Conservation (phyloP, 2,797 vertebrate genomes). For the Ambastaia sidthimunki region DNA sequence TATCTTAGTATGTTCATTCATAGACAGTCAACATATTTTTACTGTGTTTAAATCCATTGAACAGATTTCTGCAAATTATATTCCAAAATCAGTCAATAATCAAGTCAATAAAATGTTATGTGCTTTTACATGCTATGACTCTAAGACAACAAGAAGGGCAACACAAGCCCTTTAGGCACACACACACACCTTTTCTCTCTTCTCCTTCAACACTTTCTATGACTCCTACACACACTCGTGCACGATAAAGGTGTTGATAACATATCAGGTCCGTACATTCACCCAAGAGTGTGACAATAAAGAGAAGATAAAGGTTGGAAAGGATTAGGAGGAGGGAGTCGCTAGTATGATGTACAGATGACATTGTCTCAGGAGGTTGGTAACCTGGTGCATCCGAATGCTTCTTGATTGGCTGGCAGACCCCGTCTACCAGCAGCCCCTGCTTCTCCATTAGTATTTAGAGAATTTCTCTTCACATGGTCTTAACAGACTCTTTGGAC, state of each 20-base stretch:
- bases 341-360: constrained; percentile 74
- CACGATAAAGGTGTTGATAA: background rate
- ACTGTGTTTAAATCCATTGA: no score
- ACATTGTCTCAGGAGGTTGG: constrained; percentile 72
- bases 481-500: constrained; percentile 43
- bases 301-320: constrained; percentile 52
- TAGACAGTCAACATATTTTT: no score
- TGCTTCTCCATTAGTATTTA: constrained; percentile 75
- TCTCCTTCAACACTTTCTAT: background rate
- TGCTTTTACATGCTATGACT: constrained; percentile 10
- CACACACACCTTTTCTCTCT: constrained; percentile 26
- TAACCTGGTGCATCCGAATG: constrained; percentile 69
- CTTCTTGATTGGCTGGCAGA: constrained; percentile 72
- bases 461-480: constrained; percentile 68
- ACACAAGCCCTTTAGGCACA: background rate
- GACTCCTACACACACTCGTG: constrained; percentile 9
- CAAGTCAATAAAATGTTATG: no score
- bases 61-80: no score
- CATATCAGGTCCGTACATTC: constrained; percentile 57
- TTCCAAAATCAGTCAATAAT: no score
- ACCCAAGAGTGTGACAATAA: constrained; percentile 57
- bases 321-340: constrained; percentile 63
- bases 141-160: background rate
- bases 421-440: constrained; percentile 68
- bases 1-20: no score